Percentiles rank a stretch among this genome's conserved stretches.
phyloP scores from a whole-genome alignment of 2,113 vertebrate species.

The Paradisaea rubra region DNA sequence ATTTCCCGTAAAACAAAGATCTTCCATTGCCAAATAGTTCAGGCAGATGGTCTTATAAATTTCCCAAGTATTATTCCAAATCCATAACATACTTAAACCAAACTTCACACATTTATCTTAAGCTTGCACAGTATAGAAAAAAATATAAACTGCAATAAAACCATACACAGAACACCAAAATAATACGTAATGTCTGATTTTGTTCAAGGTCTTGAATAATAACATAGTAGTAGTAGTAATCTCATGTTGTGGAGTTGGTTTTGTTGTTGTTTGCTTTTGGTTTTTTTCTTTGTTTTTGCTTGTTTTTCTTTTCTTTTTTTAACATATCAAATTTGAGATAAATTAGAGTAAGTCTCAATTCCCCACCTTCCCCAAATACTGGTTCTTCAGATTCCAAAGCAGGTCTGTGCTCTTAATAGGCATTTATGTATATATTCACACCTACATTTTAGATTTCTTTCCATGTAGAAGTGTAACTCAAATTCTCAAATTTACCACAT shows the following conservation, averaged over 20 bases:
- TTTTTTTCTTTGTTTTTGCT: neutral
- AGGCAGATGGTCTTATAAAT: neutral
- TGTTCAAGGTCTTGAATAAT: neutral
- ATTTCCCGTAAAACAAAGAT: neutral
- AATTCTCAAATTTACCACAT: neutral
- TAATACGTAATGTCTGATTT: neutral
- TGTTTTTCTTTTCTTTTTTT: neutral
- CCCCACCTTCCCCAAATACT: neutral
- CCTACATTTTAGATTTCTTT: neutral
- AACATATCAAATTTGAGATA: neutral
- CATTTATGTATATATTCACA: neutral
- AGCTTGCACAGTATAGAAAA: neutral
- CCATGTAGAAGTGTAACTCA: neutral
- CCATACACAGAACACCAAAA: neutral
- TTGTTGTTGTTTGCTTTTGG: neutral
- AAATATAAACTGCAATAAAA: neutral
- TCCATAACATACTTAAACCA: neutral
- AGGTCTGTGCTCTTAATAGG: neutral
- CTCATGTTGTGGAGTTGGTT: neutral
- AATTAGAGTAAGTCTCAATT: neutral
- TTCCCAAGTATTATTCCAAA: neutral
- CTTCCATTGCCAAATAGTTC: neutral
- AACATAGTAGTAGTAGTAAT: neutral
- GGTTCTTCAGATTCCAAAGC: neutral
- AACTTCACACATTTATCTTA: neutral